Evolutionary conservation across 2,797 vertebrate species (phyloP).

Genomic region (Scolopax bukidnonensis): DNA sequence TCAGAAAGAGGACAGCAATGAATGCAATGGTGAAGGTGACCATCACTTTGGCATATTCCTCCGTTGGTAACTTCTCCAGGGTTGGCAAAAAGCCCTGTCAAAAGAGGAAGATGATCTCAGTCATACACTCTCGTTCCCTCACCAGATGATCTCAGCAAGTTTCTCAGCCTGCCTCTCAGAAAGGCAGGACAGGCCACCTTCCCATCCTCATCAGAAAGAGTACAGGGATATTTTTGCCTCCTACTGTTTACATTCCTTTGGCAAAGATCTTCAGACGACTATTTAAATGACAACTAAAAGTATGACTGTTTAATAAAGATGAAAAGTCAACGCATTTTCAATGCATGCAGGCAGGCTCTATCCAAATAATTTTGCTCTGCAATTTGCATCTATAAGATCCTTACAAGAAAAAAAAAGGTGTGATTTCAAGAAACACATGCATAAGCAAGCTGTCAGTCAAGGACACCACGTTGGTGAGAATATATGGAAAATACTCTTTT

Average conservation of each 20-base stretch:
- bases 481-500: background rate
- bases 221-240: background rate
- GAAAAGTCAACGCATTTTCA: background rate
- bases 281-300: background rate
- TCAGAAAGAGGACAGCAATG: conserved; percentile 76
- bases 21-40: conserved; percentile 77
- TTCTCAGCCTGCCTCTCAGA: background rate
- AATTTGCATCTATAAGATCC: background rate
- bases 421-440: background rate
- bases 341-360: background rate
- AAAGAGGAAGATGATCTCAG: background rate
- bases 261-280: background rate
- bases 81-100: conserved; percentile 72
- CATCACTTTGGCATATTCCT: conserved; percentile 74
- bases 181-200: background rate
- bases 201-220: background rate
- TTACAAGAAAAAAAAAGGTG: background rate
- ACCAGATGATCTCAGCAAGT: background rate
- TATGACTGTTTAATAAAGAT: background rate
- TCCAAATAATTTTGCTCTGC: background rate
- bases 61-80: conserved; percentile 54
- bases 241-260: background rate
- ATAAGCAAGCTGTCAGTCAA: background rate
- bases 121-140: background rate
- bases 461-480: background rate